Percentiles rank a stretch among this genome's conserved stretches.
phyloP scores from a whole-genome alignment of 37 sponge, comb jelly and placozoan species.

The Ianthella basta region DNA sequence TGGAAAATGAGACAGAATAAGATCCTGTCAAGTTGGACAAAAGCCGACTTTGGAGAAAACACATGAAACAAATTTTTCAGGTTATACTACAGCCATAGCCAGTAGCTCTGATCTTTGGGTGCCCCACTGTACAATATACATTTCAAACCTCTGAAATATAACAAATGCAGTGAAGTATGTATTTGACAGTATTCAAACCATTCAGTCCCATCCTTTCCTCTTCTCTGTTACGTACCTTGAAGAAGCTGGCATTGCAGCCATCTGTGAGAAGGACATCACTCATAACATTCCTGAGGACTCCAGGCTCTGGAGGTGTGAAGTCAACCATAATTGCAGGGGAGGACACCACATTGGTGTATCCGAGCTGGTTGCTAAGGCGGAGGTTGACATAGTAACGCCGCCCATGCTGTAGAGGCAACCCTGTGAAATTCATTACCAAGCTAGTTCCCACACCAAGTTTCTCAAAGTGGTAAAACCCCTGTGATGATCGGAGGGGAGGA shows the following conservation, averaged over 20 bases:
- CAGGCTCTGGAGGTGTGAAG: slow-evolving; percentile 80
- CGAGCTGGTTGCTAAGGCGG: slow-evolving; percentile 66
- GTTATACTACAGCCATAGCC: no score
- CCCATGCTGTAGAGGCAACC: slow-evolving; percentile 48
- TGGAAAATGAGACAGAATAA: no score
- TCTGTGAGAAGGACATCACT: slow-evolving; percentile 26
- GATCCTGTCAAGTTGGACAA: no score
- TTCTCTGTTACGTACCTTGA: not conserved
- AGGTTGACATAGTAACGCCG: slow-evolving; percentile 67
- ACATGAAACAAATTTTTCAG: no score
- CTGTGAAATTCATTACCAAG: slow-evolving; percentile 25
- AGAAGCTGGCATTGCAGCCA: slow-evolving; percentile 38
- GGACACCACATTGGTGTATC: slow-evolving; percentile 53
- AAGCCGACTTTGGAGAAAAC: no score
- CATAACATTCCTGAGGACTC: slow-evolving; percentile 48
- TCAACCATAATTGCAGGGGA: slow-evolving; percentile 75
- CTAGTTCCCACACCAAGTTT: slow-evolving; percentile 76
- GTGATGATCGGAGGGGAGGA: slow-evolving; percentile 36
- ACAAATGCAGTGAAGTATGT: no score
- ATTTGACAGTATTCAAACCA: no score
- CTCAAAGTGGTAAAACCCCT: slow-evolving; percentile 63
- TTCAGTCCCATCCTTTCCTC: no score
- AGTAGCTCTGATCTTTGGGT: no score
- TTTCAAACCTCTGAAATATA: no score
- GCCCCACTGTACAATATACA: no score